phyloP scores from a whole-genome alignment of 2,888 invertebrate species.

The Drosophila kambysellisi region DNA sequence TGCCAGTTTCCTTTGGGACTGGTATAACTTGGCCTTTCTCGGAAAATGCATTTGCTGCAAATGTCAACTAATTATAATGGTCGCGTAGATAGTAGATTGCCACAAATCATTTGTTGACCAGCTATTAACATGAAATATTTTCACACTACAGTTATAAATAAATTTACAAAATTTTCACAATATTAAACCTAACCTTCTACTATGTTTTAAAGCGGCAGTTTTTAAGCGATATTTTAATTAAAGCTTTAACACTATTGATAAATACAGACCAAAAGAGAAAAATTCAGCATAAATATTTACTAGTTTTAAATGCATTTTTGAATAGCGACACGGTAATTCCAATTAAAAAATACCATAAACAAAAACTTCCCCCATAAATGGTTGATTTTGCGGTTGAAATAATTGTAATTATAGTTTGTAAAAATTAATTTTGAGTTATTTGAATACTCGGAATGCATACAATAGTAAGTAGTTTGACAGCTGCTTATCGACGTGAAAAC shows the following conservation, averaged over 20 bases:
- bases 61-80: not conserved
- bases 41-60: not conserved
- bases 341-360: too few relatives aligned
- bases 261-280: not conserved
- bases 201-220: not conserved
- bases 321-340: not conserved
- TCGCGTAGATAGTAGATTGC: not conserved
- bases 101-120: not conserved
- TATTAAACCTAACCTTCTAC: not conserved
- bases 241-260: not conserved
- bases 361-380: not conserved
- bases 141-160: not conserved
- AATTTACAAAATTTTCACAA: not conserved
- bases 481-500: conserved; percentile 47
- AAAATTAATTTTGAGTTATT: conserved; percentile 12
- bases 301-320: not conserved
- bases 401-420: conserved; percentile 7
- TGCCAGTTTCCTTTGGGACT: not conserved
- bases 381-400: conserved; percentile 5
- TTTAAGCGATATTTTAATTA: not conserved
- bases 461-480: conserved; percentile 6
- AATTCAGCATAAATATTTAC: not conserved
- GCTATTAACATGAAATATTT: not conserved
- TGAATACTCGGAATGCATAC: conserved; percentile 14
- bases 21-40: not conserved